phyloP scores from a whole-genome alignment of 1,140 invertebrate species.

The Hesperophylax magnus region DNA sequence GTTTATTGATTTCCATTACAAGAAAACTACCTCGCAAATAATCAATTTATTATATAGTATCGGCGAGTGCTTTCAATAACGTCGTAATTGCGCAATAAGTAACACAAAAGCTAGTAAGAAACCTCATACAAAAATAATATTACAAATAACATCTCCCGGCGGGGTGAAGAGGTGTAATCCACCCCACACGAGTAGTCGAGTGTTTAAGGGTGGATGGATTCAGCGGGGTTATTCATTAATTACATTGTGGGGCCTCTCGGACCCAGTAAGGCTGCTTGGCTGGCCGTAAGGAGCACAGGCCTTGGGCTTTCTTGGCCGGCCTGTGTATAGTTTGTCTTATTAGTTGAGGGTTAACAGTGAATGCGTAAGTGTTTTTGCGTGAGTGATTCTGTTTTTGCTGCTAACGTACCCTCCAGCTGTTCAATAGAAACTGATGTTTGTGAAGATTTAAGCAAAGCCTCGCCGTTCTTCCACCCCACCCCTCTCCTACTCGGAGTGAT shows the following conservation, averaged over 20 bases:
- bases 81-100: constrained; percentile 17
- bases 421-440: constrained; percentile 45
- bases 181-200: constrained; percentile 5
- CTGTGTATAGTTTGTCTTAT: constrained; percentile 52
- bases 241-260: constrained; percentile 43
- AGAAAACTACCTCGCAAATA: too few relatives aligned
- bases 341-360: constrained; percentile 39
- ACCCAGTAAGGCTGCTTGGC: constrained; percentile 6
- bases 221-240: constrained; percentile 57
- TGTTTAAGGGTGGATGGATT: constrained; percentile 28
- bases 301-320: constrained; percentile 49
- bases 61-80: too few relatives aligned
- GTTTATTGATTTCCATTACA: too few relatives aligned
- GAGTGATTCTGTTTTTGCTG: constrained; percentile 54
- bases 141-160: constrained; percentile 21
- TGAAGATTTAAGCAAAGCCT: constrained; percentile 48
- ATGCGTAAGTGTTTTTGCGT: constrained; percentile 55
- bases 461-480: too few relatives aligned
- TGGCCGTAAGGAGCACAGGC: constrained; percentile 34
- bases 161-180: constrained; percentile 2
- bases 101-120: constrained; percentile 25
- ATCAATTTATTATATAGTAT: too few relatives aligned
- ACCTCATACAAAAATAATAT: constrained; percentile 36
- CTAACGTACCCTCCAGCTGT: constrained; percentile 37
- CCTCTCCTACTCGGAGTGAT: constrained; percentile 9